These are phyloP conservation scores for Samia ricini DNA, from an alignment of 1,140 invertebrate genomes.

Conservation along the genomic window DNA sequence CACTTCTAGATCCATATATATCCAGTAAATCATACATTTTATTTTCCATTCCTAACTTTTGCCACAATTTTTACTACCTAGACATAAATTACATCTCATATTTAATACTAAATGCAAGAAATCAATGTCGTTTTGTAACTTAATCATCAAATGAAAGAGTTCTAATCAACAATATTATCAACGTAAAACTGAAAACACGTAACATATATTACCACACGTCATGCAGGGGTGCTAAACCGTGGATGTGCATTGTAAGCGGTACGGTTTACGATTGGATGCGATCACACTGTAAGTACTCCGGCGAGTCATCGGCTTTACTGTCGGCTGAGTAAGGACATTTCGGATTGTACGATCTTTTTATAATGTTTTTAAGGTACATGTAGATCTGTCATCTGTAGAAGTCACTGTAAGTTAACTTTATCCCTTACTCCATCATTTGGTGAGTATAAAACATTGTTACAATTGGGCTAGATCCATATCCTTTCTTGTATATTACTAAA, in stretches of 20 bases:
- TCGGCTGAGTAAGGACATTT: slow-evolving; percentile 66
- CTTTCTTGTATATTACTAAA: too few species aligned
- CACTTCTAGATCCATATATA: too few species aligned
- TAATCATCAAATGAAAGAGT: neutral
- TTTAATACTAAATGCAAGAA: too few species aligned
- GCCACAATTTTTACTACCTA: too few species aligned
- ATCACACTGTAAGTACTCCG: slow-evolving; percentile 36
- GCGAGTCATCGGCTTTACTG: slow-evolving; percentile 48
- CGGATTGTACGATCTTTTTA: slow-evolving; percentile 31
- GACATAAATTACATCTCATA: too few species aligned
- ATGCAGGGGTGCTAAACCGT: slow-evolving; percentile 45
- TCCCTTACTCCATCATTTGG: neutral
- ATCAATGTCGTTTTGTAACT: neutral
- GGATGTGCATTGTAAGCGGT: slow-evolving; percentile 47
- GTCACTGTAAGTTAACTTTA: neutral
- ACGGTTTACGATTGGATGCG: slow-evolving; percentile 51
- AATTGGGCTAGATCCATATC: neutral
- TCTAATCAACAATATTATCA: neutral
- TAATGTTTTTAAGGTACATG: slow-evolving; percentile 23
- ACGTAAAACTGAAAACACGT: neutral
- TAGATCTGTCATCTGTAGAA: neutral
- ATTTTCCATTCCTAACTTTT: too few species aligned
- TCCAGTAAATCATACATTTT: too few species aligned
- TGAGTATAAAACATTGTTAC: neutral
- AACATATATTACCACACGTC: slow-evolving; percentile 13